Conservation (phyloP, 2,888 invertebrate genomes). For the Microctonus hyperodae region DNA sequence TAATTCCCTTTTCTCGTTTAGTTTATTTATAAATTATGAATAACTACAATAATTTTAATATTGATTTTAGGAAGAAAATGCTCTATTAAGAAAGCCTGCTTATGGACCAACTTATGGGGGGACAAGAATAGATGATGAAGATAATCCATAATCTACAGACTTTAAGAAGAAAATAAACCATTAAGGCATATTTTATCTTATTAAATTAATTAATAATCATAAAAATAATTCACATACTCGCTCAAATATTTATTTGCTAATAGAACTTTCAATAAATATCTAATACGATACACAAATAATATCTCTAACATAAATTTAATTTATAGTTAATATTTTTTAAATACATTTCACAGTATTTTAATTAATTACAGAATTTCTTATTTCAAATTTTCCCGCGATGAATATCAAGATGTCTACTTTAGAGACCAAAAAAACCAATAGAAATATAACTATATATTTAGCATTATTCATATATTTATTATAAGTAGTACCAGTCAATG, state of each 20-base stretch:
- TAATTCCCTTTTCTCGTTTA: conserved; percentile 20
- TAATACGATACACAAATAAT: neutral
- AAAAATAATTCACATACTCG: neutral
- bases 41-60: conserved; percentile 17
- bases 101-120: too few species aligned
- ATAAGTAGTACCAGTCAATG: neutral
- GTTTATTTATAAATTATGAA: conserved; percentile 18
- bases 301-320: neutral
- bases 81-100: conserved; percentile 36
- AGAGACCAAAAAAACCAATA: too few species aligned
- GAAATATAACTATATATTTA: too few species aligned
- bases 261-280: too few species aligned
- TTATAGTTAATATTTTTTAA: neutral
- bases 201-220: conserved; percentile 34
- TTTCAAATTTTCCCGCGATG: too few species aligned
- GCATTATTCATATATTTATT: neutral
- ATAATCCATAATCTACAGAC: too few species aligned
- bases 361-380: too few species aligned
- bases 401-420: too few species aligned
- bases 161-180: conserved; percentile 43
- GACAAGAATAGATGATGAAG: too few species aligned
- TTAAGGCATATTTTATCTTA: too few species aligned
- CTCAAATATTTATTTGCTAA: neutral
- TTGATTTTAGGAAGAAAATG: conserved; percentile 48
- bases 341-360: too few species aligned